Percentiles rank a stretch among this genome's conserved stretches.
Evolutionary conservation across 2,113 vertebrate genomes (phyloP).

Genomic region (Pampusana beccarii): DNA sequence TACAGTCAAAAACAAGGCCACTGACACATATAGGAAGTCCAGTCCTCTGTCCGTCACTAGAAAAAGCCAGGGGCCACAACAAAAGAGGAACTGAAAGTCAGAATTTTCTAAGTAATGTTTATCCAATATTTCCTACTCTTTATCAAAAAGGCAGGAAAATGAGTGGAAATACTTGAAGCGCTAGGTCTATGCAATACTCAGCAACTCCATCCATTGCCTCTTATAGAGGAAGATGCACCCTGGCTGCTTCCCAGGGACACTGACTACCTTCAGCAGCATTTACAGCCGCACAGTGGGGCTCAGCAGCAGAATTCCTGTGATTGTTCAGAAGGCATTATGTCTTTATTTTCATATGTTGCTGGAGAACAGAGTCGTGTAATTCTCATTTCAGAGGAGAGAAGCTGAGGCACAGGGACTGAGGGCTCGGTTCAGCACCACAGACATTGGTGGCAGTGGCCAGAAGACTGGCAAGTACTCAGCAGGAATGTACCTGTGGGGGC

Average conservation of each 20-base stretch:
- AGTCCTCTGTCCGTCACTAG: background rate
- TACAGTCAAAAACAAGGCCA: background rate
- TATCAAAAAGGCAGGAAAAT: background rate
- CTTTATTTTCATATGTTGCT: background rate
- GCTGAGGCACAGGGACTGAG: background rate
- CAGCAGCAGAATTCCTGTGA: fast-evolving
- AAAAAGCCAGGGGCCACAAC: background rate
- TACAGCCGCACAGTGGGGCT: fast-evolving
- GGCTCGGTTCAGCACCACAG: background rate
- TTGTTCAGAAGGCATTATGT: background rate
- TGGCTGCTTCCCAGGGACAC: background rate
- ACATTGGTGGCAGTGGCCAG: background rate
- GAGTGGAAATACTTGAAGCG: background rate
- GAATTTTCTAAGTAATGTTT: background rate
- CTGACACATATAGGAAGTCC: background rate
- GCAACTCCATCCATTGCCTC: background rate
- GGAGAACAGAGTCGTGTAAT: background rate
- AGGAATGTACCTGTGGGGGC: background rate
- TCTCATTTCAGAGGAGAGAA: background rate
- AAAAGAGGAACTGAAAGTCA: background rate
- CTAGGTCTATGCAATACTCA: background rate
- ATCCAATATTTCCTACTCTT: background rate
- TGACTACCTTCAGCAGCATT: background rate
- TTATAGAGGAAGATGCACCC: background rate
- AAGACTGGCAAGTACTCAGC: background rate